Base-by-base conservation (phyloP, 2,113 vertebrate genomes). In the Lutjanus erythropterus region DNA sequence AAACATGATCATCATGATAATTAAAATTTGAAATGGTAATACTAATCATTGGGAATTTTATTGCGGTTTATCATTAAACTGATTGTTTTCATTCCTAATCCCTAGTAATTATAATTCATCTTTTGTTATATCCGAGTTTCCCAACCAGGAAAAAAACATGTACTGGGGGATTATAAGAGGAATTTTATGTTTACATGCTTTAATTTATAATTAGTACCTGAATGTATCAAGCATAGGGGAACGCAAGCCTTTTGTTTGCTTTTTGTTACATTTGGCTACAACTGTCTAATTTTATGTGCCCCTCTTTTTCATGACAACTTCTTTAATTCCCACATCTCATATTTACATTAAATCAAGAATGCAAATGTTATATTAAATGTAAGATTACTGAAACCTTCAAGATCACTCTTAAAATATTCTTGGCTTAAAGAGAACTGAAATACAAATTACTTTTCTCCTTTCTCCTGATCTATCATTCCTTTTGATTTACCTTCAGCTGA, bases 401-500 rank as follows among this genome's bases (percentile, higher is more conserved):
- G 18, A 27, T 21, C 4, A 50, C 10, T 25, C 19, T 14, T 15
- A 41, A 60, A 42, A 66, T 2, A 44, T 14, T 33, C 5, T n/a
- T n/a, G n/a, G n/a, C 5, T 29, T 29, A 29, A 25, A 61, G 15
- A 14, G 0, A 41, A 5, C 7, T 41, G 9, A 61, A 31, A 9
- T 23, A 10, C 21, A 61, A 12, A 53, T 31, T 2, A 21, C 1
- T 14, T 4, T 15, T 49, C 3, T 42, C 12, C 41, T 42, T 8
- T 50, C 2, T 41, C 9, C 10, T 39, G 0, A 33, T 53, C 5
- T n/a, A 4, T 52, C 2, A 16, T 35, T 66, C 1, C 3, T 14
- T 18, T 1, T 74, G 18, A 18, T 62, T 65, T 10, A 31, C 15
- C 1, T 33, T 39, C 33, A 99, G 98, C 98, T 95, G 98, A 99